phyloP scores from a whole-genome alignment of 1,140 invertebrate species.

The Andrena cerasifolii region DNA sequence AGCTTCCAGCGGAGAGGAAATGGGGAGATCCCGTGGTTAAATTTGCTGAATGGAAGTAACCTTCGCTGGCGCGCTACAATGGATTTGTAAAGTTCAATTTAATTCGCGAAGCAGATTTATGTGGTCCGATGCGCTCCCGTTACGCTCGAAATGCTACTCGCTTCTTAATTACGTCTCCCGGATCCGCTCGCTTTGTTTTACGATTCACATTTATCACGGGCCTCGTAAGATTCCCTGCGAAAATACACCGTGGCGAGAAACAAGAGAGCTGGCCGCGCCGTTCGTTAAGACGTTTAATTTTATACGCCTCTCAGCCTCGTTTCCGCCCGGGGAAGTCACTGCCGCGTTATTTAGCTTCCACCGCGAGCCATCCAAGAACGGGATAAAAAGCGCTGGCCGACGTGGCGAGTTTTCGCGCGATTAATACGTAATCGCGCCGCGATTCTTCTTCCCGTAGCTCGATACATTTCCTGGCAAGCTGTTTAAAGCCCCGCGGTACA shows the following conservation, averaged over 20 bases:
- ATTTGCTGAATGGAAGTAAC: constrained; percentile 41
- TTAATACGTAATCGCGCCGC: constrained; percentile 27
- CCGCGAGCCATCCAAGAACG: neutral
- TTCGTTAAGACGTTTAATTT: constrained; percentile 67
- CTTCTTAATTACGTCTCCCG: constrained; percentile 65
- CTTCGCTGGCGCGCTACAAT: constrained; percentile 43
- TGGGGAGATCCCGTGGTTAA: neutral
- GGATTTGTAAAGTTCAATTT: constrained; percentile 66
- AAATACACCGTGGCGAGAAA: constrained; percentile 59
- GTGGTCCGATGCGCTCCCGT: constrained; percentile 40
- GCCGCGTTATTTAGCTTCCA: constrained; percentile 49
- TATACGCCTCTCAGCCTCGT: constrained; percentile 34
- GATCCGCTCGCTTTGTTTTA: constrained; percentile 56
- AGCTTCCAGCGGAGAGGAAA: neutral
- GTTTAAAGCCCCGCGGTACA: too few species aligned
- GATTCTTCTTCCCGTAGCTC: constrained; percentile 31
- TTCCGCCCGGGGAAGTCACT: neutral
- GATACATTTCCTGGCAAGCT: too few species aligned
- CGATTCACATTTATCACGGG: constrained; percentile 66
- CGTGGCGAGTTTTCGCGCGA: constrained; percentile 15
- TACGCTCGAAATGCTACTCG: constrained; percentile 48
- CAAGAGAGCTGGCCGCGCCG: constrained; percentile 48
- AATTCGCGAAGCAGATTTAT: constrained; percentile 63
- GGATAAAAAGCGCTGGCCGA: constrained; percentile 10
- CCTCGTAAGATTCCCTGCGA: constrained; percentile 61